Conservation (phyloP, 2,113 vertebrate species). For the Prionailurus bengalensis region DNA sequence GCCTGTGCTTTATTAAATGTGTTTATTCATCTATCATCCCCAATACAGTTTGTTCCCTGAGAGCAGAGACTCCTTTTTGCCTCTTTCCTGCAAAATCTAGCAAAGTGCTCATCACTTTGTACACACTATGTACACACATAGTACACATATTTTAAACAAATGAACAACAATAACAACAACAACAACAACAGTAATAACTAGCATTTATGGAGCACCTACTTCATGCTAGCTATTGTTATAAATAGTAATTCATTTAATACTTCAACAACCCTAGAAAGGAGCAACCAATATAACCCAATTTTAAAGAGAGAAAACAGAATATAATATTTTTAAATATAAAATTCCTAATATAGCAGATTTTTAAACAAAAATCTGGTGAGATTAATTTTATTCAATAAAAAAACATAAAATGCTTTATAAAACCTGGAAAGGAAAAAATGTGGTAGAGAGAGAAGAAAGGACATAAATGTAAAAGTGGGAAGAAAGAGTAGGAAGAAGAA, state of each 20-base stretch:
- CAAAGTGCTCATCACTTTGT: not conserved
- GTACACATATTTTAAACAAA: slow-evolving; percentile 34
- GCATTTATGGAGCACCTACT: not conserved
- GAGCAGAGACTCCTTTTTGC: not conserved
- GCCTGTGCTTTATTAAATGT: not conserved
- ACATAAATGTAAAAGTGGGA: not conserved
- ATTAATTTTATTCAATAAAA: not conserved
- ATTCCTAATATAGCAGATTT: slow-evolving; percentile 5
- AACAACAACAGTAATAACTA: slow-evolving; percentile 1
- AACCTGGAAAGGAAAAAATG: not conserved
- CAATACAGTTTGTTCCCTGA: not conserved
- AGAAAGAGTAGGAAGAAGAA: slow-evolving; percentile 30
- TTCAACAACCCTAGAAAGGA: slow-evolving; percentile 44
- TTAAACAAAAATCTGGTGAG: slow-evolving; percentile 24
- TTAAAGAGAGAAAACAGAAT: not conserved
- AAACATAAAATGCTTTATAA: not conserved
- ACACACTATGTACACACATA: not conserved
- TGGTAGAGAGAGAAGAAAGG: not conserved
- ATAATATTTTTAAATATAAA: not conserved
- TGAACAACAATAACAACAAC: not conserved
- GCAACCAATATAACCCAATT: not conserved
- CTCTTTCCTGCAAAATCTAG: slow-evolving; percentile 17
- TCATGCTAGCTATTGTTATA: not conserved
- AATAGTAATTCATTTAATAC: slow-evolving; percentile 28
- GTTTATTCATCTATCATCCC: slow-evolving; percentile 1